A percentile compares a stretch with the other conserved stretches of the same genome.
Conservation (phyloP, 2,888 invertebrate species). For the Cynaeus angustus region DNA sequence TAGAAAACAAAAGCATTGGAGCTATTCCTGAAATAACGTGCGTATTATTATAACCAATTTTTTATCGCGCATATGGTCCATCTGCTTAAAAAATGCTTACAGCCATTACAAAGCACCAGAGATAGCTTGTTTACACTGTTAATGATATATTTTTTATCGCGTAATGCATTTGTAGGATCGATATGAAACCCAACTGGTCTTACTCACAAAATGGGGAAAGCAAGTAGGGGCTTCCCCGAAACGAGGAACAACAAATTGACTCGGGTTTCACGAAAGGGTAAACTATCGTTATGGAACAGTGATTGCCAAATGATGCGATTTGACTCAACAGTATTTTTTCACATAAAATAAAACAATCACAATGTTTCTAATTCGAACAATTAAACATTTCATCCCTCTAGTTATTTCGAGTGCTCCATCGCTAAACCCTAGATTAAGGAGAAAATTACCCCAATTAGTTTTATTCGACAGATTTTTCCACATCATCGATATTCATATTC, state of each 20-base stretch:
- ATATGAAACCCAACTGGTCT: background rate
- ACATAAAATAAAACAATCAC: background rate
- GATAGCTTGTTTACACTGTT: conserved; percentile 46
- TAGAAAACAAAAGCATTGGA: conserved; percentile 47
- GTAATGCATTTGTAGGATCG: conserved; percentile 43
- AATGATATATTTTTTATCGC: conserved; percentile 51
- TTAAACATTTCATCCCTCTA: background rate
- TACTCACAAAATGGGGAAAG: background rate
- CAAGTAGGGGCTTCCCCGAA: conserved; percentile 3
- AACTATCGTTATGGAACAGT: no score
- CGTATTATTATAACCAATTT: conserved; percentile 36
- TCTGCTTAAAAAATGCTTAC: conserved; percentile 51
- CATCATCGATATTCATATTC: background rate
- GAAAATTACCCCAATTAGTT: conserved; percentile 1
- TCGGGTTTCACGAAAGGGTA: no score
- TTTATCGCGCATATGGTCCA: conserved; percentile 50
- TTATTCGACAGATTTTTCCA: background rate
- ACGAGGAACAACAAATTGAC: background rate
- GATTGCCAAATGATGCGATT: no score
- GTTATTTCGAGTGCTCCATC: background rate
- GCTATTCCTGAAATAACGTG: conserved; percentile 49
- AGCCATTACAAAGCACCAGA: conserved; percentile 35
- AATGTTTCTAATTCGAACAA: background rate
- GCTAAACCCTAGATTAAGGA: background rate
- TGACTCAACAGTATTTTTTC: background rate